Evolutionary conservation across 1,140 invertebrate genomes (phyloP), one percentile per base, ranked within the genome.

Genomic region (Dinoponera quadriceps): DNA sequence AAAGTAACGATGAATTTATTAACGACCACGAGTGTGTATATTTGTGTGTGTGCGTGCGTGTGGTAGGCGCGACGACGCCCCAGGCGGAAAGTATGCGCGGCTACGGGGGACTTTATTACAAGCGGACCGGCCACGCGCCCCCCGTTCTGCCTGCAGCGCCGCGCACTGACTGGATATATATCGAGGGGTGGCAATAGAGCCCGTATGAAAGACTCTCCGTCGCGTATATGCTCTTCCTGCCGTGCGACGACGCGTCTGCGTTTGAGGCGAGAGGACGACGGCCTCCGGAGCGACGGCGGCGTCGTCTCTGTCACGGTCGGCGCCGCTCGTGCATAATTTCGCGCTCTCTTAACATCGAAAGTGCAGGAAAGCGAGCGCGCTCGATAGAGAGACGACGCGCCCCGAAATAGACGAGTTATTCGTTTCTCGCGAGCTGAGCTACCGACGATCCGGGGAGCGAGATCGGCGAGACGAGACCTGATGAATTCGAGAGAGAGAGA

Each of bases 1-100:
- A 22, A 71, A 71, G 57, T 80, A 80, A 80, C 75, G 55, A 80
- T 71, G 51, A 71, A 80, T 80, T 80, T 80, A 80, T 80, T 80
- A 80, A 71, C 75, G 51, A 29, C 22, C 65, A 57, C 65, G 49
- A 3, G 9, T 44, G 38, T 44, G 38, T 9, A 7, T 9, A 9
- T 5, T 1, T 44, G 38, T 44, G 38, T 9, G 33, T 9, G 38
- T 5, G 38, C 38, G 38, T 44, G 38, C 33, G 33, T 33, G 33
- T 7, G 33, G 33, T 69, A 57, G 11, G 49, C 74, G 33, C 29
- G 20, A 22, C 14, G 13, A 55, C 51, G 44, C 49, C 51, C 69
- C 29, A 49, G 18, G 33, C 14, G 18, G 33, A 80, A 71, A 71
- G 33, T 44, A 44, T 55, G 75, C 65, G 75, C 69, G 75, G 57